A percentile compares a stretch with the other conserved stretches of the same genome.
phyloP scores from a whole-genome alignment of 2,888 invertebrate species.

The Chloroclysta siterata region DNA sequence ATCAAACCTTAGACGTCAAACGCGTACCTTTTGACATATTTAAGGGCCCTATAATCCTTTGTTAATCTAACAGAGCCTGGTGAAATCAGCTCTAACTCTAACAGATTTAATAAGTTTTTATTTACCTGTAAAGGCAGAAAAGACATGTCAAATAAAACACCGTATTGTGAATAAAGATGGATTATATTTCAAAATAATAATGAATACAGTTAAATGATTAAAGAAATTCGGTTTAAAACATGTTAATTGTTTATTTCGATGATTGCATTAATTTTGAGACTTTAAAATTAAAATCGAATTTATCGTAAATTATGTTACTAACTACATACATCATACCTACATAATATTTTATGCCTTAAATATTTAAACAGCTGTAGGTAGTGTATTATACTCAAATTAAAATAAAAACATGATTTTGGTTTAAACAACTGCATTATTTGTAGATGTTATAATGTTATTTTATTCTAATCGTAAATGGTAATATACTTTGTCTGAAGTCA shows the following conservation, averaged over 20 bases:
- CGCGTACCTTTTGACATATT: too few species aligned
- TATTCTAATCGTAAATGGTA: neutral
- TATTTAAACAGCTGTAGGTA: neutral
- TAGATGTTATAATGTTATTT: neutral
- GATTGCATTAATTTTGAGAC: slow-evolving; percentile 46
- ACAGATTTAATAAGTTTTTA: too few species aligned
- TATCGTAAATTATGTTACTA: neutral
- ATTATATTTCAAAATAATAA: slow-evolving; percentile 72
- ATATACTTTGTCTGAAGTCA: neutral
- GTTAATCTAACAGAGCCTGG: too few species aligned
- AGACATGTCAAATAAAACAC: slow-evolving; percentile 47
- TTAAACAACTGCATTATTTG: neutral
- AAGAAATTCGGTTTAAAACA: slow-evolving; percentile 64
- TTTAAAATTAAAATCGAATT: slow-evolving; percentile 8
- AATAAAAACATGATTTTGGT: neutral
- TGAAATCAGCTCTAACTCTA: too few species aligned
- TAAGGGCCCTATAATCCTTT: too few species aligned
- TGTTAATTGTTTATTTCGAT: slow-evolving; percentile 50
- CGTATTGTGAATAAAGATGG: slow-evolving; percentile 61
- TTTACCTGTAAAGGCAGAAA: neutral
- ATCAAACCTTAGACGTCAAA: too few species aligned
- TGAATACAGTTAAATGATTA: slow-evolving; percentile 63
- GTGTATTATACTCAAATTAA: slow-evolving; percentile 5
- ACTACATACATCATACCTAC: neutral
- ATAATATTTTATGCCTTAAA: slow-evolving; percentile 1